These are phyloP conservation scores for Salvelinus fontinalis DNA, from an alignment of 2,113 vertebrate genomes.

Conservation along the genomic window DNA sequence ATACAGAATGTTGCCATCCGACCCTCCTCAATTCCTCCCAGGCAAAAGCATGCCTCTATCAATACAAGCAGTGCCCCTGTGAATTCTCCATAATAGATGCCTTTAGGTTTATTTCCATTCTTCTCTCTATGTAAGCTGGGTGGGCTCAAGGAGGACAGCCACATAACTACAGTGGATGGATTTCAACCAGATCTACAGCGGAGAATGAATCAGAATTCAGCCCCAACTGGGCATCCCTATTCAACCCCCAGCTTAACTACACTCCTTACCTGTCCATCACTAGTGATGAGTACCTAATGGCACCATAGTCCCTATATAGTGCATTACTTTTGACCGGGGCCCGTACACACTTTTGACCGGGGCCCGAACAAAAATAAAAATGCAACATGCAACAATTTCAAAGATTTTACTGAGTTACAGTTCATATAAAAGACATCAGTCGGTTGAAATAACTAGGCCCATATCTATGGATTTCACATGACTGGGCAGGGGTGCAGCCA, in stretches of 20 bases:
- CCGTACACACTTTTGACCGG: no score
- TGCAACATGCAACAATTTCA: no score
- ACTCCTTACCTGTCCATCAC: background rate
- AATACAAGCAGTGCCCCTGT: background rate
- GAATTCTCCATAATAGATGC: background rate
- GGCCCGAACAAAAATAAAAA: no score
- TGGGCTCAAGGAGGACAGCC: background rate
- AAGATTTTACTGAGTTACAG: no score
- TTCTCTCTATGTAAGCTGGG: background rate
- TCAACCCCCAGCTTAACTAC: background rate
- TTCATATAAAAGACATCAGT: no score
- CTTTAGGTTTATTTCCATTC: background rate
- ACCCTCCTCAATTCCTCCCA: background rate
- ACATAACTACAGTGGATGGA: background rate
- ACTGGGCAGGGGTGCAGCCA: no score
- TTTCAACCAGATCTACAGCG: conserved; percentile 3
- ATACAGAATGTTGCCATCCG: background rate
- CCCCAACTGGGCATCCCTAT: background rate
- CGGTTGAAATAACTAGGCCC: no score
- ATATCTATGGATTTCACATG: no score
- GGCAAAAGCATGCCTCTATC: background rate
- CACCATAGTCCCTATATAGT: no score
- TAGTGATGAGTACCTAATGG: background rate
- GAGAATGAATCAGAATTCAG: background rate
- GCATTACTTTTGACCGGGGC: no score